phyloP scores from a whole-genome alignment of 2,113 vertebrate species.

The Erythrolamprus reginae region DNA sequence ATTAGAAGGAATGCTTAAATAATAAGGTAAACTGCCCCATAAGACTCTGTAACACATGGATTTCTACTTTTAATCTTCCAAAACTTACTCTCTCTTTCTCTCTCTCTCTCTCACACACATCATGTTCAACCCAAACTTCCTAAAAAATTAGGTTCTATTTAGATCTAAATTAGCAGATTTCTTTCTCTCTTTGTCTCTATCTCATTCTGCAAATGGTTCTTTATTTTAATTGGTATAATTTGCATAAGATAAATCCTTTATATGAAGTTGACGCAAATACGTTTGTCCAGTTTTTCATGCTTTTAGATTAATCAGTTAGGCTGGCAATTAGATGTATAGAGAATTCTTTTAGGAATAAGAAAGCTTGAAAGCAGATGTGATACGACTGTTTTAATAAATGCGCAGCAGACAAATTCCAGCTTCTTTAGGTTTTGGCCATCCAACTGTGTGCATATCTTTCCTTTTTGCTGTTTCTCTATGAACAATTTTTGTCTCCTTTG shows the following conservation, averaged over 20 bases:
- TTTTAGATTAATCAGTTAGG: constrained; percentile 47
- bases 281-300: constrained; percentile 35
- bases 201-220: background rate
- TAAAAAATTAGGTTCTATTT: background rate
- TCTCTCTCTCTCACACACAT: background rate
- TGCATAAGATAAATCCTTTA: constrained; percentile 15
- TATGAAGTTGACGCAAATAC: constrained; percentile 3
- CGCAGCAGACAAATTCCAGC: constrained; percentile 77
- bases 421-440: constrained; percentile 73
- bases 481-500: constrained; percentile 62
- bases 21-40: background rate
- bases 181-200: background rate
- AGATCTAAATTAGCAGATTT: background rate
- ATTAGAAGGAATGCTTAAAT: background rate
- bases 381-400: constrained; percentile 73
- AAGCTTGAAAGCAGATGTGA: constrained; percentile 63
- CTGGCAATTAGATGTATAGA: constrained; percentile 56
- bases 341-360: constrained; percentile 63
- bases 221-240: constrained; percentile 23
- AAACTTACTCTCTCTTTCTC: background rate
- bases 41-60: background rate
- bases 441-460: constrained; percentile 76
- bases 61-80: background rate
- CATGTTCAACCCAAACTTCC: background rate
- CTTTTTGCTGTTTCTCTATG: constrained; percentile 73